Percentiles rank a stretch among this genome's conserved stretches.
Conservation (phyloP, 2,888 invertebrate genomes). For the Pyralis farinalis region DNA sequence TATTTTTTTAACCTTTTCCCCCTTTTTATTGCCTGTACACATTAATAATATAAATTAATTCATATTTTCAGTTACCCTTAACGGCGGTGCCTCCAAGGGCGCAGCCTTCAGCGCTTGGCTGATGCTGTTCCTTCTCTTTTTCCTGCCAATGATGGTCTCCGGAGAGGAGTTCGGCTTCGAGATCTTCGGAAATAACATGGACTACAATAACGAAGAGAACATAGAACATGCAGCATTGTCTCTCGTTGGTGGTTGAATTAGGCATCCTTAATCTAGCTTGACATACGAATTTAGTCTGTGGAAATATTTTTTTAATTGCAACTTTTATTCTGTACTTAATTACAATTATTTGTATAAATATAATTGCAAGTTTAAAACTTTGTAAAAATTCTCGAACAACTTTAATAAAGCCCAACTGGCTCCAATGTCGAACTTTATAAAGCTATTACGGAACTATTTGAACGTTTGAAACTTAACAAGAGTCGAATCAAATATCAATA, state of each 20-base stretch:
- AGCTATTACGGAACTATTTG: too few relatives aligned
- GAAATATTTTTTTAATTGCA: slow-evolving; percentile 4
- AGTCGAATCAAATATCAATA: too few relatives aligned
- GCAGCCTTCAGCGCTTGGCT: slow-evolving; percentile 44
- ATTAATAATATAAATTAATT: too few relatives aligned
- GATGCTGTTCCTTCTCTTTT: slow-evolving; percentile 49
- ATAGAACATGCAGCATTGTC: slow-evolving; percentile 27
- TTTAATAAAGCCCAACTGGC: too few relatives aligned
- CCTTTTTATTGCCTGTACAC: too few relatives aligned
- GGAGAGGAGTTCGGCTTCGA: slow-evolving; percentile 39
- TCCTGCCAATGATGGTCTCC: slow-evolving; percentile 49
- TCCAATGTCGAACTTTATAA: too few relatives aligned
- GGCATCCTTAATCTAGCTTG: not conserved
- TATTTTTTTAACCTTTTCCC: too few relatives aligned
- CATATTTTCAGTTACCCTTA: slow-evolving; percentile 65
- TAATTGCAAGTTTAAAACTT: too few relatives aligned
- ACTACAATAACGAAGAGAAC: slow-evolving; percentile 31
- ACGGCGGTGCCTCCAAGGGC: slow-evolving; percentile 38
- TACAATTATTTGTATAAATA: too few relatives aligned
- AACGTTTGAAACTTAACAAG: too few relatives aligned
- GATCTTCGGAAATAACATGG: slow-evolving; percentile 29
- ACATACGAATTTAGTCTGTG: slow-evolving; percentile 19
- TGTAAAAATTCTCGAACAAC: too few relatives aligned
- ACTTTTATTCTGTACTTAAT: not conserved
- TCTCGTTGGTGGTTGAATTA: slow-evolving; percentile 43